Evolutionary conservation across 2,113 vertebrate species (phyloP).

Genomic region (Orthonyx spaldingii): DNA sequence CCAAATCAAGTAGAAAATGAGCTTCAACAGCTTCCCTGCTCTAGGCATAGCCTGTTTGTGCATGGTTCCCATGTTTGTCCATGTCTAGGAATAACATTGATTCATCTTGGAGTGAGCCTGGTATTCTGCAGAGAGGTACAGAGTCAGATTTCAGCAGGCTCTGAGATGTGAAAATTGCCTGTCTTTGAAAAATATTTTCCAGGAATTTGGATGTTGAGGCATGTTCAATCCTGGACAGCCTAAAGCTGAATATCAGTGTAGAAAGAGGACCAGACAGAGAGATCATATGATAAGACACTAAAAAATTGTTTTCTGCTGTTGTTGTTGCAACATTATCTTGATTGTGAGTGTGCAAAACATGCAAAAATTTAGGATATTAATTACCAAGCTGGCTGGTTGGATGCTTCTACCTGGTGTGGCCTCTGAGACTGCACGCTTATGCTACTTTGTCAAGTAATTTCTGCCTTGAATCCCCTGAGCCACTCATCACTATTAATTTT

Average conservation of each 20-base stretch:
- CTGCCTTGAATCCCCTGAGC: no score
- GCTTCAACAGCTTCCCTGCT: not conserved
- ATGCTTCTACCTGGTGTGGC: not conserved
- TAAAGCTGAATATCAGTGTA: not conserved
- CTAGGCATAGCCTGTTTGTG: not conserved
- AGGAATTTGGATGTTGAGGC: not conserved
- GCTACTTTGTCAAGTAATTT: not conserved
- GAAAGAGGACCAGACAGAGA: not conserved
- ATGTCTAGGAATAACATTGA: not conserved
- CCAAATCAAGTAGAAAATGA: not conserved
- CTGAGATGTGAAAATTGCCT: not conserved
- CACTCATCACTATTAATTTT: not conserved
- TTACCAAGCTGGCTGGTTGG: not conserved
- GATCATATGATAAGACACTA: not conserved
- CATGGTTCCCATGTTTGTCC: not conserved
- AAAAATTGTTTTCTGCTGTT: not conserved
- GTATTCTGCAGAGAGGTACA: not conserved
- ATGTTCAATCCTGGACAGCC: not conserved
- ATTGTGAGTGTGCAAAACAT: not conserved
- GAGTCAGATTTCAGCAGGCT: not conserved
- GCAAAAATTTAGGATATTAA: not conserved
- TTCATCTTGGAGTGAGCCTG: not conserved
- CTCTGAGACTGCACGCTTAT: not conserved
- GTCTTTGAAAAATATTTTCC: not conserved
- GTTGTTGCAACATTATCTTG: not conserved